phyloP scores from a whole-genome alignment of 2,113 vertebrate species.

The Triplophysa tibetana region DNA sequence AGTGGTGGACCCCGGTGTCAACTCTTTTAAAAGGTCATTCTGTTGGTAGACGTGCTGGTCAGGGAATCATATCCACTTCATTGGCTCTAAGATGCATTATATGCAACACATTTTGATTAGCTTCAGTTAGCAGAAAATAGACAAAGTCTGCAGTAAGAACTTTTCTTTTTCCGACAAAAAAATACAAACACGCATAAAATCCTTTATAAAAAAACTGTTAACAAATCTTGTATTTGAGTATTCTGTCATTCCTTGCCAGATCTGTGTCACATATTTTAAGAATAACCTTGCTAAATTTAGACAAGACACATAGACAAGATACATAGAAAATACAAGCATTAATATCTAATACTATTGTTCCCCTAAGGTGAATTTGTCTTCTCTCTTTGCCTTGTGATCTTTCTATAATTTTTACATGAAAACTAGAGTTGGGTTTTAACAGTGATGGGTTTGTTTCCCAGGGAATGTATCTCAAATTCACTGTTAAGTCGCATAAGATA shows the following conservation, averaged over 20 bases:
- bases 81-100: constrained; percentile 32
- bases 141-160: not conserved
- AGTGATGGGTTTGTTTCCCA: too few relatives aligned
- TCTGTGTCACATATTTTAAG: not conserved
- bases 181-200: too few relatives aligned
- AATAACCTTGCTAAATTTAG: not conserved
- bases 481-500: too few relatives aligned
- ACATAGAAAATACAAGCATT: constrained; percentile 1
- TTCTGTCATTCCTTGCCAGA: not conserved
- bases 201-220: too few relatives aligned
- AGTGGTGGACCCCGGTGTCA: constrained; percentile 6
- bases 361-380: too few relatives aligned
- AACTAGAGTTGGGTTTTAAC: too few relatives aligned
- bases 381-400: too few relatives aligned
- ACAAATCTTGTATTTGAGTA: not conserved
- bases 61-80: constrained; percentile 14
- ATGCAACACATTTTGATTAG: not conserved
- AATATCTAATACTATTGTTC: not conserved
- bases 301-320: constrained; percentile 4
- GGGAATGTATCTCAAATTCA: too few relatives aligned
- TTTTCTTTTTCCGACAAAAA: too few relatives aligned
- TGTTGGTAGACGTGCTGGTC: constrained; percentile 3
- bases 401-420: too few relatives aligned
- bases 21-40: constrained; percentile 35
- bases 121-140: not conserved